These are phyloP conservation scores for Drosophila baimaii DNA, from an alignment of 1,140 invertebrate genomes.

Conservation along the genomic window DNA sequence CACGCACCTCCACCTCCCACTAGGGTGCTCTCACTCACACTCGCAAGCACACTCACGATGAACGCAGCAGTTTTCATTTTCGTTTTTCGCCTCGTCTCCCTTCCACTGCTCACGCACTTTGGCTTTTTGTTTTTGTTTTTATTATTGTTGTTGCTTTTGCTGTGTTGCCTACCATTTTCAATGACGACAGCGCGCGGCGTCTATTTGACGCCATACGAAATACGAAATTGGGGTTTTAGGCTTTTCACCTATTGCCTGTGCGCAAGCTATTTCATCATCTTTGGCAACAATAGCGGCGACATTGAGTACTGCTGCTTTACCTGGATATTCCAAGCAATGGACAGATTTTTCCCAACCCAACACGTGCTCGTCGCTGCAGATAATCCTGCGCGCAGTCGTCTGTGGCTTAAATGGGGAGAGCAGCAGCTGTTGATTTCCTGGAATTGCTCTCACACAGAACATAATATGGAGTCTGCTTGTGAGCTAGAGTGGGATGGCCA, in stretches of 20 bases:
- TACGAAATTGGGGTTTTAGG: slow-evolving; percentile 39
- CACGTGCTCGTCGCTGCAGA: slow-evolving; percentile 29
- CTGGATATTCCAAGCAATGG: slow-evolving; percentile 20
- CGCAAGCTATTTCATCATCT: slow-evolving; percentile 54
- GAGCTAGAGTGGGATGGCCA: neutral
- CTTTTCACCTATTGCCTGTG: slow-evolving; percentile 49
- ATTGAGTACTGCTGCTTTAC: slow-evolving; percentile 13
- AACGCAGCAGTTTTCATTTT: slow-evolving; percentile 75
- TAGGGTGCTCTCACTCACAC: neutral
- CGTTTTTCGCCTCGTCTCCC: slow-evolving; percentile 27
- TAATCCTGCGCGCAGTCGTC: slow-evolving; percentile 34
- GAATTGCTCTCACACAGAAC: slow-evolving; percentile 28
- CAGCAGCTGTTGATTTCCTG: slow-evolving; percentile 41
- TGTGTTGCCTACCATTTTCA: slow-evolving; percentile 17
- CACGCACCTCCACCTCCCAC: neutral
- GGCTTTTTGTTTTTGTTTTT: slow-evolving; percentile 2
- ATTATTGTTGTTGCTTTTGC: slow-evolving; percentile 16
- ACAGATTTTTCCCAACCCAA: slow-evolving; percentile 34
- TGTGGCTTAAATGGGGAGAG: neutral
- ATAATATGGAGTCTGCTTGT: neutral
- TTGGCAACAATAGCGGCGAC: slow-evolving; percentile 19
- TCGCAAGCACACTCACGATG: slow-evolving; percentile 52
- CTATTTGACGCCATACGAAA: slow-evolving; percentile 49
- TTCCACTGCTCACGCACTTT: slow-evolving; percentile 27
- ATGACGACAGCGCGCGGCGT: slow-evolving; percentile 46